Conservation (phyloP, 2,113 vertebrate genomes). For the Xyrauchen texanus region DNA sequence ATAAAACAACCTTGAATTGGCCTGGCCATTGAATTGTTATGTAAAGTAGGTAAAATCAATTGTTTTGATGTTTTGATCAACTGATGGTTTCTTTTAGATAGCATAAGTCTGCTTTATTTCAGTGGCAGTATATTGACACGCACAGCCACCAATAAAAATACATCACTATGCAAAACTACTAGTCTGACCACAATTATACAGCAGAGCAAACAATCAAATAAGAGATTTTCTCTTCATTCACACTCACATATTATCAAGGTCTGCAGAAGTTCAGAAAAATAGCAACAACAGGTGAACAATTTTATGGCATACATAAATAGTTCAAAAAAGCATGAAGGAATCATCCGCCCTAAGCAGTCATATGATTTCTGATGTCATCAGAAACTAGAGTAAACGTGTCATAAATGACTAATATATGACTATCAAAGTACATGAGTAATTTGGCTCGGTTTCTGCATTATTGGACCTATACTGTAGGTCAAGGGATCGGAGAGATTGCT, state of each 20-base stretch:
- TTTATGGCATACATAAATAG: constrained; percentile 39
- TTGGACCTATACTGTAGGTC: not conserved
- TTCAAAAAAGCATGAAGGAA: constrained; percentile 4
- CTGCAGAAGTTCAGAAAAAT: constrained; percentile 2
- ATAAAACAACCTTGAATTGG: not conserved
- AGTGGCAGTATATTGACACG: not conserved
- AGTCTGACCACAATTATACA: constrained; percentile 27
- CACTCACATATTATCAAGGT: constrained; percentile 30
- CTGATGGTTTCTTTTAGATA: not conserved
- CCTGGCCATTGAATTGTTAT: not conserved
- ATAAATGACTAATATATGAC: not conserved
- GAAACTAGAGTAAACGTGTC: constrained; percentile 5
- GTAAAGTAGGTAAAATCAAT: no score
- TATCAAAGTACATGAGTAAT: constrained; percentile 1
- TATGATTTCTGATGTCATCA: not conserved
- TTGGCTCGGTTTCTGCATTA: constrained; percentile 8
- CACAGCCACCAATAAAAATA: not conserved
- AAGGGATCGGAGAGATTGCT: no score
- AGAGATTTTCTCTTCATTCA: not conserved
- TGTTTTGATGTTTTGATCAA: not conserved
- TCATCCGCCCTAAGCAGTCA: not conserved
- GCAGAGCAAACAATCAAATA: constrained; percentile 4
- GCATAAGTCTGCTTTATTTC: constrained; percentile 5
- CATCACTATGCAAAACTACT: constrained; percentile 18
- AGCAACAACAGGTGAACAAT: constrained; percentile 14